Evolutionary conservation across 1,140 invertebrate genomes (phyloP), one percentile per base, ranked within the genome.

Genomic region (Mylabris phalerata): DNA sequence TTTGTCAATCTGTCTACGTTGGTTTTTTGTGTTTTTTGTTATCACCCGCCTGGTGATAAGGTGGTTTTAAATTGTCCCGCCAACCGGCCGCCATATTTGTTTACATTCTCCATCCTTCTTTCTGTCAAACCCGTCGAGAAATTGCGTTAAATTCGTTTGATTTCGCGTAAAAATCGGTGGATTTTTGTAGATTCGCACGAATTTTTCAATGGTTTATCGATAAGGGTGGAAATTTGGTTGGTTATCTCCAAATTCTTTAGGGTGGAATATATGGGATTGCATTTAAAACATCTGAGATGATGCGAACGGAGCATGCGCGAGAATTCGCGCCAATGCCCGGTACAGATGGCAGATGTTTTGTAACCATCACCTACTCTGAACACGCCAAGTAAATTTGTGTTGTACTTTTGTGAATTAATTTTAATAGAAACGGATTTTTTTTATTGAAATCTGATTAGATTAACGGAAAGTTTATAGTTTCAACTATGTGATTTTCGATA

Each of bases 281-380:
- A 48, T 32, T 51, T 24, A 48, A 64, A 73, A 67, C 70, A 73
- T 70, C 68, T 72, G 71, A 57, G 64, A 63, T 48, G 61, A 64
- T 41, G 40, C 46, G 38, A 27, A 39, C 13, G 55, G 63, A 71
- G 73, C 71, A 62, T 62, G 70, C 73, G 71, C 60, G 57, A 43
- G 55, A 11, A 50, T 74, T 73, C 69, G 73, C 73, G 73, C 73
- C 73, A 74, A 74, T 64, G 68, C 65, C 68, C 65, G 69, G 69
- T 67, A 68, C 70, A 71, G 70, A 72, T 73, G 68, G 71, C 71
- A 74, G 71, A 74, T 74, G 73, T 72, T 74, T 74, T 69, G 64
- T 64, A 66, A 62, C 62, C 50, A 48, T 44, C 41, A 50, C 45
- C 59, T 67, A 67, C 47, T 51, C 11, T 42, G 62, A 48, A 50